phyloP scores from a whole-genome alignment of 2,888 invertebrate species.

The Dryomyza anilis region DNA sequence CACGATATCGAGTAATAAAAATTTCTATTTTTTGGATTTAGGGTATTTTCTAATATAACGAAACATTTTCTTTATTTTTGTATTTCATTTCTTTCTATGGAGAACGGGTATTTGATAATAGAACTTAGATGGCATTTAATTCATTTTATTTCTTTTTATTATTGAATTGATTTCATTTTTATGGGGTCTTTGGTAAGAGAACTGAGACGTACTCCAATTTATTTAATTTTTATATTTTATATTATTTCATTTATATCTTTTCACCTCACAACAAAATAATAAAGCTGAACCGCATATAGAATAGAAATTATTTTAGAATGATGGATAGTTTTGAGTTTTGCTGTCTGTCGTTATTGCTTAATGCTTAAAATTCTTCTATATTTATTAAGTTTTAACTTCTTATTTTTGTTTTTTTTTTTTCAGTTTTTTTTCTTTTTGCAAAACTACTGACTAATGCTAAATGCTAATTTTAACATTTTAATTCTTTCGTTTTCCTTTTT shows the following conservation, averaged over 20 bases:
- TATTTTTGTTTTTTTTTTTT: not conserved
- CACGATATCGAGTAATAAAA: no score
- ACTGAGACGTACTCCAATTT: not conserved
- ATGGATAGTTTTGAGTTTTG: slow-evolving; percentile 38
- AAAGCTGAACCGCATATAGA: slow-evolving; percentile 63
- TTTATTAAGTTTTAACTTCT: slow-evolving; percentile 2
- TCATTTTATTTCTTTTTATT: slow-evolving; percentile 9
- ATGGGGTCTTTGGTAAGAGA: slow-evolving; percentile 3
- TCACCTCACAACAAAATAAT: slow-evolving; percentile 43
- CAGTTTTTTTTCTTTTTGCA: not conserved
- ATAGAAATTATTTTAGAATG: slow-evolving; percentile 61
- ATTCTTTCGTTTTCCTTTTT: slow-evolving; percentile 28
- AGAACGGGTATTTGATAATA: no score
- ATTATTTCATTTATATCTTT: slow-evolving; percentile 13
- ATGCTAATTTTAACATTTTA: slow-evolving; percentile 36
- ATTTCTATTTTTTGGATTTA: no score
- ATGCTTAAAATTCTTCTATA: not conserved
- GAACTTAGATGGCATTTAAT: no score
- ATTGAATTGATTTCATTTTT: not conserved
- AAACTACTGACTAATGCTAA: slow-evolving; percentile 35
- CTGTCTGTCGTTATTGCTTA: slow-evolving; percentile 2
- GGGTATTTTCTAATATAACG: no score
- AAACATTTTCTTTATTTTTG: no score
- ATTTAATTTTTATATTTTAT: not conserved
- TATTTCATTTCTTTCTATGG: no score